Evolutionary conservation across 2,888 invertebrate genomes (phyloP).

Genomic region (Auanema freiburgensis): DNA sequence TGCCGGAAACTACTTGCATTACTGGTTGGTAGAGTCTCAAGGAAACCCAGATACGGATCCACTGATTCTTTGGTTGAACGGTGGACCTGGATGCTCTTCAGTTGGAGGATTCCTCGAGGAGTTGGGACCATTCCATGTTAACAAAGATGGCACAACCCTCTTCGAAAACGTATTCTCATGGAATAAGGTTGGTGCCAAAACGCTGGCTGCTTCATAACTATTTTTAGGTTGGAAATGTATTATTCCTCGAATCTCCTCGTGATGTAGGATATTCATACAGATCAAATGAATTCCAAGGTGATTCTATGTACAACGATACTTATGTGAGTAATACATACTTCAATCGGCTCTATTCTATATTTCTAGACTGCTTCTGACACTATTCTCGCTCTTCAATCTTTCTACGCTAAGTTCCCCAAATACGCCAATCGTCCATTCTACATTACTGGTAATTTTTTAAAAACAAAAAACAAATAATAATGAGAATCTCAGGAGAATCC

Average conservation of each 20-base stretch:
- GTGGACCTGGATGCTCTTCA: constrained; percentile 65
- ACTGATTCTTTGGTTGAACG: constrained; percentile 66
- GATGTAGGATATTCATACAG: constrained; percentile 69
- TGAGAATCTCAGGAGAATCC: constrained; percentile 34
- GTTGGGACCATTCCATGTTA: constrained; percentile 65
- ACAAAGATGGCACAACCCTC: constrained; percentile 46
- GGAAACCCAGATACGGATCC: constrained; percentile 64
- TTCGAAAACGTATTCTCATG: constrained; percentile 57
- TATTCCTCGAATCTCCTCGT: constrained; percentile 69
- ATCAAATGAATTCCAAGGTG: constrained; percentile 39
- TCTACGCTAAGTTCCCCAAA: constrained; percentile 67
- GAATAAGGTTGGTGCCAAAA: constrained; percentile 56
- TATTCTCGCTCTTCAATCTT: constrained; percentile 66
- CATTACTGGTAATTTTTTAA: constrained; percentile 68
- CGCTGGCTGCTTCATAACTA: too few relatives aligned
- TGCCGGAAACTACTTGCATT: constrained; percentile 65
- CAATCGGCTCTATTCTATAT: background rate
- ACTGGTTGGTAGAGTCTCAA: constrained; percentile 63
- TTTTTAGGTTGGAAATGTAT: constrained; percentile 67
- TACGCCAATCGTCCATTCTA: constrained; percentile 66
- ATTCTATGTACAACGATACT: constrained; percentile 46
- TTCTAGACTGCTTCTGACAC: constrained; percentile 67
- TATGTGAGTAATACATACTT: constrained; percentile 23
- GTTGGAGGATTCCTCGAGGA: constrained; percentile 66
- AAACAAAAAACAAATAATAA: too few relatives aligned